A percentile compares a stretch with the other conserved stretches of the same genome.
These are phyloP conservation scores for Agrotis puta DNA, from an alignment of 2,888 invertebrate species.

Conservation along the genomic window DNA sequence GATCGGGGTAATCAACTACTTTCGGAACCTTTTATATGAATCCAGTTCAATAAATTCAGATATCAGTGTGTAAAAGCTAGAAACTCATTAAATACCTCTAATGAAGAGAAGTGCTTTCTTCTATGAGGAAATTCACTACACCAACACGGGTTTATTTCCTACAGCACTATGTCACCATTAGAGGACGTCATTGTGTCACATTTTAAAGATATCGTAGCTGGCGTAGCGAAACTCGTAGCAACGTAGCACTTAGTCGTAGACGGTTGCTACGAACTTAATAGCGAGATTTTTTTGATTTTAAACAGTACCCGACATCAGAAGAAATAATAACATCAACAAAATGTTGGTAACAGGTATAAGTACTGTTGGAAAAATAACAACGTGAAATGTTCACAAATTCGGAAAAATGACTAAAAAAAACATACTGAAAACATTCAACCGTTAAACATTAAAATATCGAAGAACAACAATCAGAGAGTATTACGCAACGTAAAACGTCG, in stretches of 20 bases:
- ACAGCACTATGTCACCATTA: conserved; percentile 47
- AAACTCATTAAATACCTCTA: conserved; percentile 32
- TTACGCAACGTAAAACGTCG: conserved; percentile 47
- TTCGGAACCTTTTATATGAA: background rate
- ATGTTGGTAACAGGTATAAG: background rate
- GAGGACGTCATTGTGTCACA: conserved; percentile 44
- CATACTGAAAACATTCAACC: conserved; percentile 28
- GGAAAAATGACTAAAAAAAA: background rate
- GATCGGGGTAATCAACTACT: too few species aligned
- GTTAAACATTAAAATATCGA: conserved; percentile 31
- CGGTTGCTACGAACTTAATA: conserved; percentile 37
- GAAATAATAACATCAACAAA: background rate
- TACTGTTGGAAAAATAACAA: background rate
- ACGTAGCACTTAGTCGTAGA: conserved; percentile 33
- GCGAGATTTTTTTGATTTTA: background rate
- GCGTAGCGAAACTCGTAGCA: conserved; percentile 44
- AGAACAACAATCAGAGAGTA: conserved; percentile 40
- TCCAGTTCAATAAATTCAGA: background rate
- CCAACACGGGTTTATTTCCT: conserved; percentile 25
- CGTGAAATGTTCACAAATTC: background rate
- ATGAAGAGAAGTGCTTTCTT: conserved; percentile 30
- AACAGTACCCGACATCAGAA: background rate
- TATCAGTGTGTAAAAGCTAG: background rate
- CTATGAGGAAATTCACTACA: background rate
- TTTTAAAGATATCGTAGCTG: conserved; percentile 47